These are phyloP conservation scores for Patiria pectinifera DNA, from an alignment of 53 echinoderm and acorn worm genomes.

Conservation along the genomic window DNA sequence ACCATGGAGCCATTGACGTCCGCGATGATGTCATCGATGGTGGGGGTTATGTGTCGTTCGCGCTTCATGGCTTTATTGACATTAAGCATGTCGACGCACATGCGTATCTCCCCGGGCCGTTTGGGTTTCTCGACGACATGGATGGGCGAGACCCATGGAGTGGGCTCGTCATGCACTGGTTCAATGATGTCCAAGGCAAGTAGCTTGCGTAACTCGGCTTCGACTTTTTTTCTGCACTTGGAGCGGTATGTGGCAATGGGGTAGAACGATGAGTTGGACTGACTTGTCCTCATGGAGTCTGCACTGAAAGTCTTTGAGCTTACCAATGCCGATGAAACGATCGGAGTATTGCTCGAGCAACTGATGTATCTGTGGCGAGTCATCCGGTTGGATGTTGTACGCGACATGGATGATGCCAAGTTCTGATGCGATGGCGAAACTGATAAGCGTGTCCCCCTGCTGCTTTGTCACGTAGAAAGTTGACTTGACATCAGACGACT, in stretches of 20 bases:
- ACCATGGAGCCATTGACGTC: constrained; percentile 63
- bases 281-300: constrained; percentile 68
- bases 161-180: constrained; percentile 64
- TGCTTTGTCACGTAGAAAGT: constrained; percentile 57
- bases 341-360: constrained; percentile 43
- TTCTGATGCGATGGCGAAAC: constrained; percentile 2
- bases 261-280: constrained; percentile 70
- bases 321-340: constrained; percentile 72
- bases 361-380: background rate
- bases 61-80: constrained; percentile 46
- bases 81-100: constrained; percentile 60
- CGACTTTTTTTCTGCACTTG: constrained; percentile 68
- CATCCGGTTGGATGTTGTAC: constrained; percentile 32
- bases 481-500: background rate
- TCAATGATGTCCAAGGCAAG: constrained; percentile 74
- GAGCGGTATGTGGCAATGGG: constrained; percentile 67
- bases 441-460: too few relatives aligned
- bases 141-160: constrained; percentile 76
- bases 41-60: constrained; percentile 67
- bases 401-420: constrained; percentile 34
- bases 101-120: constrained; percentile 49
- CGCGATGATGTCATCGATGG: constrained; percentile 69
- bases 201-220: constrained; percentile 59
- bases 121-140: constrained; percentile 65
- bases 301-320: constrained; percentile 55